These are phyloP conservation scores for Polyodon spathula DNA, from an alignment of 2,113 vertebrate species.

Conservation along the genomic window DNA sequence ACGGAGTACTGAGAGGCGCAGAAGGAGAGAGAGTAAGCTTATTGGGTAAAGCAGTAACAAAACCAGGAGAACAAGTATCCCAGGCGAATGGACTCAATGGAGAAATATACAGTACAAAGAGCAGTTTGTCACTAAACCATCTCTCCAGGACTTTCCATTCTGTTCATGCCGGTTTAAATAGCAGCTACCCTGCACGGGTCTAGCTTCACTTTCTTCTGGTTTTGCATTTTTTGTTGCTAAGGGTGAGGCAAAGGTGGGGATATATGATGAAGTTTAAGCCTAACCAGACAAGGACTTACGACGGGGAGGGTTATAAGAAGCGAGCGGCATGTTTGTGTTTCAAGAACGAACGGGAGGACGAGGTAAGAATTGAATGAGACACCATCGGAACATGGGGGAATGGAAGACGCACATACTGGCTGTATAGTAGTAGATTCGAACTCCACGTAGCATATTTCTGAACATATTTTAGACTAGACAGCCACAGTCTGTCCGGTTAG, in stretches of 20 bases:
- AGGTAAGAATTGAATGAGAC: conserved; percentile 54
- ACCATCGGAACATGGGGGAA: neutral
- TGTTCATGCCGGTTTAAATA: conserved; percentile 11
- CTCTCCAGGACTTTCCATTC: neutral
- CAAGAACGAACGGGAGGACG: conserved; percentile 79
- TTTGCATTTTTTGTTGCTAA: conserved; percentile 10
- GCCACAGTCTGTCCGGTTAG: too few relatives aligned
- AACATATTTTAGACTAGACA: too few relatives aligned
- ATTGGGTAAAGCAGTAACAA: too few relatives aligned
- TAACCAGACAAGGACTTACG: conserved; percentile 93
- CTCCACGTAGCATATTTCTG: neutral
- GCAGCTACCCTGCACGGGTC: neutral
- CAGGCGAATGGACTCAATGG: neutral
- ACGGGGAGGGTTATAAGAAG: conserved; percentile 89
- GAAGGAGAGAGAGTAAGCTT: neutral
- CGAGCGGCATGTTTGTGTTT: conserved; percentile 88
- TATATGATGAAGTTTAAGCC: conserved; percentile 93
- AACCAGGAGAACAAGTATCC: neutral
- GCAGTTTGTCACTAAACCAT: neutral
- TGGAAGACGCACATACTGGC: neutral
- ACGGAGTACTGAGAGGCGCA: neutral
- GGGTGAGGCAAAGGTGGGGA: conserved; percentile 19
- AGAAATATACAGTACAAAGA: neutral
- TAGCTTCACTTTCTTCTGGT: neutral
- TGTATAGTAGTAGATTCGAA: neutral